phyloP scores from a whole-genome alignment of 2,113 vertebrate genomes.

The Gadus macrocephalus region DNA sequence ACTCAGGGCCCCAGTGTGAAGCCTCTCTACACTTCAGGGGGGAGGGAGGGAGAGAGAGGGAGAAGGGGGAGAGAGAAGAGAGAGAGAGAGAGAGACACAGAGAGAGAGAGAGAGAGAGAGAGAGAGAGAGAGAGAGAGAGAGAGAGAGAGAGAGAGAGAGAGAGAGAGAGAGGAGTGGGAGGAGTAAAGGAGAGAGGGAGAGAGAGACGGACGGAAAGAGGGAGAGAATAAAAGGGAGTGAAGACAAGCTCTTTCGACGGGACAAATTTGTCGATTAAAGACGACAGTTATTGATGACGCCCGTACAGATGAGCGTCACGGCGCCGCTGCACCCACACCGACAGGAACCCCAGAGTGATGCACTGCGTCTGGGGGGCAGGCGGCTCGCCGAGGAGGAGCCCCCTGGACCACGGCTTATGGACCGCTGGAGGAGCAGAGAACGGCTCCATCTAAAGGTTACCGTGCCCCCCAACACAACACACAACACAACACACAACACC shows the following conservation, averaged over 20 bases:
- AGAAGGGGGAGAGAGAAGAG: not conserved
- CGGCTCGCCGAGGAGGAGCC: no score
- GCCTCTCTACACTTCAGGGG: not conserved
- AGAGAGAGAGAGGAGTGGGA: not conserved
- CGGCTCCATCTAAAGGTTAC: no score
- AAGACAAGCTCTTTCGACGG: no score
- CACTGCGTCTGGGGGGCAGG: no score
- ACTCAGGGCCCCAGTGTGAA: slow-evolving; percentile 5
- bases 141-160: not conserved
- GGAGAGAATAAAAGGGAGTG: not conserved
- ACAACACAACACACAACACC: not conserved
- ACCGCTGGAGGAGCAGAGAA: no score
- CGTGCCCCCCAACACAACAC: not conserved
- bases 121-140: not conserved
- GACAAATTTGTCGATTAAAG: no score
- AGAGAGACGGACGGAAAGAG: not conserved
- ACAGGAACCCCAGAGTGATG: no score
- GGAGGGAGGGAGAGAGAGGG: not conserved
- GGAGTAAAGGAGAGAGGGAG: not conserved
- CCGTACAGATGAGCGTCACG: no score
- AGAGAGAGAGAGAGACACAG: not conserved
- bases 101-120: not conserved
- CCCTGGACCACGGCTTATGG: no score
- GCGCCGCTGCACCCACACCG: no score
- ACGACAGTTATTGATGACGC: no score